Evolutionary conservation across 2,113 vertebrate genomes (phyloP).

Genomic region (Pao palembangensis): DNA sequence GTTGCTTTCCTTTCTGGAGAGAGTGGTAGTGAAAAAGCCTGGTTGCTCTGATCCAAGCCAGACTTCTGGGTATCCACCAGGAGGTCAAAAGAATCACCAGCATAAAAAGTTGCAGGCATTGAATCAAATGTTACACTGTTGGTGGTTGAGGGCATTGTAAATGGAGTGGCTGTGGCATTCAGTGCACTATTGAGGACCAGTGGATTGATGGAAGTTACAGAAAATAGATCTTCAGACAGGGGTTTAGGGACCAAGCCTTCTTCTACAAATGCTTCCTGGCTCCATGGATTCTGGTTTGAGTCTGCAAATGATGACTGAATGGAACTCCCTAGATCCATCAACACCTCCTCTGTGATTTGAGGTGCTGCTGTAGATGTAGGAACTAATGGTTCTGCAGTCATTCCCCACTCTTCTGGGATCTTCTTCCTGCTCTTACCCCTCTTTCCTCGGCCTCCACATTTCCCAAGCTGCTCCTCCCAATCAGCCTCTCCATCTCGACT

Average conservation of each 20-base stretch:
- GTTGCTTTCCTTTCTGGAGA: constrained; percentile 13
- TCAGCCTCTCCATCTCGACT: constrained; percentile 56
- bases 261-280: constrained; percentile 40
- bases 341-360: constrained; percentile 26
- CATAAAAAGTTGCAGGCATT: constrained; percentile 10
- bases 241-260: constrained; percentile 47
- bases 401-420: constrained; percentile 76
- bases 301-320: constrained; percentile 5
- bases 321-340: constrained; percentile 43
- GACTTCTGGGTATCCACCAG: constrained; percentile 53
- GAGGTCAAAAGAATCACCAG: constrained; percentile 43
- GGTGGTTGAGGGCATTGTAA: constrained; percentile 48
- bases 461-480: constrained; percentile 72
- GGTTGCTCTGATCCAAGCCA: constrained; percentile 24
- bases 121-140: constrained; percentile 3
- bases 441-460: constrained; percentile 65
- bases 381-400: constrained; percentile 58
- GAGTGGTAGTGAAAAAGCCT: constrained; percentile 26
- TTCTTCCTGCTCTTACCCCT: constrained; percentile 76
- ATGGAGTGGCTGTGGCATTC: constrained; percentile 58
- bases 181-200: constrained; percentile 58
- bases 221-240: constrained; percentile 57
- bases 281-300: constrained; percentile 28
- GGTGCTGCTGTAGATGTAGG: constrained; percentile 26
- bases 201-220: constrained; percentile 43